Evolutionary conservation across 92 coral and sea anemone genomes (phyloP), one percentile per base, ranked within the genome.

Genomic region (Bergia sp.): DNA sequence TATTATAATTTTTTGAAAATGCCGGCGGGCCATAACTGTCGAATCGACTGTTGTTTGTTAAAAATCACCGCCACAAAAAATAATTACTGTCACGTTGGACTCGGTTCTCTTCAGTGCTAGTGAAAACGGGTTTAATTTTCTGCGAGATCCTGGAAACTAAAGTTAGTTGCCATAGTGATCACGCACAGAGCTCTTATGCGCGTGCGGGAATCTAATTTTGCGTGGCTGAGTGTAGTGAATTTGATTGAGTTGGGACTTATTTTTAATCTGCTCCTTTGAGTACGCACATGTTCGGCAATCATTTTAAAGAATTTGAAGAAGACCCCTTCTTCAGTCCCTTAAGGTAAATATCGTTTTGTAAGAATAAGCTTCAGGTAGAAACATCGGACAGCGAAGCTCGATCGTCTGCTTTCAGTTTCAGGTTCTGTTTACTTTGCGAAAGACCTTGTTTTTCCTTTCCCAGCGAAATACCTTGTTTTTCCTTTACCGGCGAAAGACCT

Each of bases 291-390:
- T 84, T 84, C 21, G 29, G 87, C 9, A 72, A 21, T 71, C 43
- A 77, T 7, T 92, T 92, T 49, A 88, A 91, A 38, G 92, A 92
- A 55, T 95, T 95, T 81, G 98, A 94, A 85, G 98, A 95, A 55
- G 98, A 95, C 39, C 96, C 98, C 1, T 95, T 95, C 73, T 95
- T 95, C 66, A 43, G 64, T 1, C 79, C 87, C 18, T 84, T 84
- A 93, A 94, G 98, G 98, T 95, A 76, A 75, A 90, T 41, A 0
- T 64, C 49, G 13, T 61, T 39, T 3, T 5, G 18, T 38, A 55
- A 5, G 85, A 8, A 37, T 57, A 21, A 7, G 64, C 10, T 79
- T 15, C 13, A 37, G 4, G 23, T 20, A 36, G 20, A 36, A 36
- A 13, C 42, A 9, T 38, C 20, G 82, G 61, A 77, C 78, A 74